phyloP scores from a whole-genome alignment of 2,888 invertebrate genomes.

The Cantharis flavilabris region DNA sequence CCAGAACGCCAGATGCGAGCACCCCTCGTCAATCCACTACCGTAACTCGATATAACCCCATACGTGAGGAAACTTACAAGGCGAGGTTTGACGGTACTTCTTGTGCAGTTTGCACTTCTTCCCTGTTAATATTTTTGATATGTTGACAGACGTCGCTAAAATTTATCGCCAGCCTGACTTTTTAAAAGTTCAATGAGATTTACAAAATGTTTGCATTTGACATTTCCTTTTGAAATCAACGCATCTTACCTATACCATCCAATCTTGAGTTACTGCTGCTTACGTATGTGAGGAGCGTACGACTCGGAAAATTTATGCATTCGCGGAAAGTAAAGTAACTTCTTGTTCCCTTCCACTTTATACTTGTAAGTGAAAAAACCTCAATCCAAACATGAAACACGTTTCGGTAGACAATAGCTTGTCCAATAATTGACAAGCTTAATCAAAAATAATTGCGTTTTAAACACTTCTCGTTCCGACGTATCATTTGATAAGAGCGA shows the following conservation, averaged over 20 bases:
- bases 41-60: slow-evolving; percentile 50
- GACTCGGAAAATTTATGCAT: not conserved
- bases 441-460: slow-evolving; percentile 6
- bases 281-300: not conserved
- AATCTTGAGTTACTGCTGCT: not conserved
- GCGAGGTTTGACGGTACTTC: slow-evolving; percentile 25
- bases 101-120: slow-evolving; percentile 33
- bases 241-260: not conserved
- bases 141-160: slow-evolving; percentile 28
- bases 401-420: slow-evolving; percentile 4
- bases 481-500: slow-evolving; percentile 10
- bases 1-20: slow-evolving; percentile 45
- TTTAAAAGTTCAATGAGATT: not conserved
- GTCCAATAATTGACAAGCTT: slow-evolving; percentile 13
- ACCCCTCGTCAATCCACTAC: slow-evolving; percentile 45
- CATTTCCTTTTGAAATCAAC: not conserved
- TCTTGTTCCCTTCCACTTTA: not conserved
- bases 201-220: slow-evolving; percentile 6
- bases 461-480: slow-evolving; percentile 2
- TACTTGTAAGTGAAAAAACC: not conserved
- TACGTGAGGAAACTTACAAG: slow-evolving; percentile 50
- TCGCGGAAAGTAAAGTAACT: not conserved
- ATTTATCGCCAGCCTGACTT: slow-evolving; percentile 20
- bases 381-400: not conserved
- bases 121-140: slow-evolving; percentile 26